Percentiles rank a stretch among this genome's conserved stretches.
phyloP scores from a whole-genome alignment of 2,797 vertebrate species.

The Denticeps clupeoides region DNA sequence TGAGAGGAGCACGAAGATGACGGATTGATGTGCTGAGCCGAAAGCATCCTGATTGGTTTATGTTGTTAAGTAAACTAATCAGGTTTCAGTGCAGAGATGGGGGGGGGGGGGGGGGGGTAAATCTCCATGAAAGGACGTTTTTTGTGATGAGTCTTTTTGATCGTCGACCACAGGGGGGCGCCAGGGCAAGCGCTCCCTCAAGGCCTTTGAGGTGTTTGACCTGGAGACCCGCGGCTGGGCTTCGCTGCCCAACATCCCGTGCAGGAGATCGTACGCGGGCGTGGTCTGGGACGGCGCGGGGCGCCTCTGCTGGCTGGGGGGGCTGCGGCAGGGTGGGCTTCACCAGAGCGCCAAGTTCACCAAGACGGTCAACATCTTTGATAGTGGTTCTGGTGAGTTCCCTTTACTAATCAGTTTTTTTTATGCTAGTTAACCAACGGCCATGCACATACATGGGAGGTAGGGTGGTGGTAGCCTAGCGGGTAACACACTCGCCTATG shows the following conservation, averaged over 20 bases:
- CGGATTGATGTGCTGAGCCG: too few relatives aligned
- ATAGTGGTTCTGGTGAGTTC: slow-evolving; percentile 76
- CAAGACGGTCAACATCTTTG: slow-evolving; percentile 85
- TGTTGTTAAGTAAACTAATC: too few relatives aligned
- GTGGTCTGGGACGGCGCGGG: slow-evolving; percentile 70
- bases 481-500: too few relatives aligned
- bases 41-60: too few relatives aligned
- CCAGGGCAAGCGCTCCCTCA: slow-evolving; percentile 83
- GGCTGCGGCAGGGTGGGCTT: slow-evolving; percentile 79
- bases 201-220: slow-evolving; percentile 85
- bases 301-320: slow-evolving; percentile 80
- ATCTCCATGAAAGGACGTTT: too few relatives aligned
- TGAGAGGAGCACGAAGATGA: too few relatives aligned
- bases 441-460: too few relatives aligned
- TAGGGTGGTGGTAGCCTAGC: too few relatives aligned
- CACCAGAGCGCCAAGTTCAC: slow-evolving; percentile 94
- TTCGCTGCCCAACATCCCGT: slow-evolving; percentile 76
- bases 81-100: too few relatives aligned
- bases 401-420: too few relatives aligned
- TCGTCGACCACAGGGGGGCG: slow-evolving; percentile 65
- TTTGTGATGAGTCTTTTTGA: background rate
- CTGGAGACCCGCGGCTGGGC: slow-evolving; percentile 78
- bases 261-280: slow-evolving; percentile 85
- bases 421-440: too few relatives aligned
- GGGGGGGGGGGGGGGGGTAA: too few relatives aligned